A percentile compares a stretch with the other conserved stretches of the same genome.
These are phyloP conservation scores for Anastrepha ludens DNA, from an alignment of 1,140 invertebrate genomes.

Conservation along the genomic window DNA sequence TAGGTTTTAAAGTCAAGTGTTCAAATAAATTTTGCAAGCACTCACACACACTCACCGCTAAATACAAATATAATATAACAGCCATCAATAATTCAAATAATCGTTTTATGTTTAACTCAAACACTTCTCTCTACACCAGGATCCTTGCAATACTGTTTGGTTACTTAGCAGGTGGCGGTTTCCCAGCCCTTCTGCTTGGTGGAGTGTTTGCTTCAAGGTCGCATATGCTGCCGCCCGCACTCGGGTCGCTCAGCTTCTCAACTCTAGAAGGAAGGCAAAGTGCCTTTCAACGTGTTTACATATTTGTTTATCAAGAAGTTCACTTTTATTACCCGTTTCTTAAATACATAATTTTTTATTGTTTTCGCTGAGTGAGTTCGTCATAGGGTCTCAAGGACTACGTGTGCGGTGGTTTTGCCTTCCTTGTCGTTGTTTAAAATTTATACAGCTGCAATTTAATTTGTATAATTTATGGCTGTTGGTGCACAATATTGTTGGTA, in stretches of 20 bases:
- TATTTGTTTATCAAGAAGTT: background rate
- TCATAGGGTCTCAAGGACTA: background rate
- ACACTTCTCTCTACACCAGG: background rate
- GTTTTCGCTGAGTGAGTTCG: constrained; percentile 9
- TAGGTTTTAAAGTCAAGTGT: no score
- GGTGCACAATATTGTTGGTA: background rate
- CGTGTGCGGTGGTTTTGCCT: background rate
- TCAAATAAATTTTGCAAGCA: no score
- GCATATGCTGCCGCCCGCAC: background rate
- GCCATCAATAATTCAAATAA: background rate
- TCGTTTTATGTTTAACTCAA: constrained; percentile 7
- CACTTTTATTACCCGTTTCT: constrained; percentile 14
- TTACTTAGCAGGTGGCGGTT: background rate
- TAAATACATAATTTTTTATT: constrained; percentile 27
- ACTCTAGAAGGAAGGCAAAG: background rate
- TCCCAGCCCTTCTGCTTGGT: background rate
- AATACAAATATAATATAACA: background rate
- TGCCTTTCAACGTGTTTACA: background rate
- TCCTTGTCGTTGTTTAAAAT: constrained; percentile 3
- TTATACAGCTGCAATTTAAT: constrained; percentile 5
- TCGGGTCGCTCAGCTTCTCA: background rate
- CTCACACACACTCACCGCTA: background rate
- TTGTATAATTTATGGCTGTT: constrained; percentile 25
- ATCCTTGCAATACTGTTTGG: background rate
- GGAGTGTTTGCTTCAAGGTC: background rate